These are phyloP conservation scores for Xenus cinereus DNA, from an alignment of 2,113 vertebrate species.

Conservation along the genomic window DNA sequence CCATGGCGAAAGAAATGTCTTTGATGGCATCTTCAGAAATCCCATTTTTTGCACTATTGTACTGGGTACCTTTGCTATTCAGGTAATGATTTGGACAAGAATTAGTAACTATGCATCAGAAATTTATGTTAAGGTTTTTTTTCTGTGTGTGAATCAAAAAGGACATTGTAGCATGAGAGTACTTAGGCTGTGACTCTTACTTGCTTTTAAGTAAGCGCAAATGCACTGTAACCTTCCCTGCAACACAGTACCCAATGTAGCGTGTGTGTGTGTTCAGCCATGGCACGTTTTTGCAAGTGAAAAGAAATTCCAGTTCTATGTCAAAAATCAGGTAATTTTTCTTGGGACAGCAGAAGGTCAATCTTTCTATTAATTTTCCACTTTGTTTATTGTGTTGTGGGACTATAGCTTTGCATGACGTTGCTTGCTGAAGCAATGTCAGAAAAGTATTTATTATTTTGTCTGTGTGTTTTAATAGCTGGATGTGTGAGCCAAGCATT, in stretches of 20 bases:
- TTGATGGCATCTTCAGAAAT: conserved; percentile 95
- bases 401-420: not conserved
- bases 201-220: not conserved
- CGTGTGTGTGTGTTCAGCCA: not conserved
- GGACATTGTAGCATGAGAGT: not conserved
- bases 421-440: not conserved
- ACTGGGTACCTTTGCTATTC: conserved; percentile 90
- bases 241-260: not conserved
- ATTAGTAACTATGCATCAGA: not conserved
- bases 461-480: not conserved
- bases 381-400: not conserved
- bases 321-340: not conserved
- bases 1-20: conserved; percentile 97
- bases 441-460: not conserved
- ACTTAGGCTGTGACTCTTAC: not conserved
- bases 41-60: conserved; percentile 98
- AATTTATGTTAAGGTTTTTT: not conserved
- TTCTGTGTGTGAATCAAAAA: not conserved
- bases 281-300: not conserved
- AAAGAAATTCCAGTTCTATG: not conserved
- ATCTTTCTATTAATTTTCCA: not conserved
- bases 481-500: not conserved
- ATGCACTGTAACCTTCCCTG: not conserved
- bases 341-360: not conserved
- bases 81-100: conserved; percentile 76